Conservation (phyloP, 2,888 invertebrate genomes). For the Drosophila paranaensis region DNA sequence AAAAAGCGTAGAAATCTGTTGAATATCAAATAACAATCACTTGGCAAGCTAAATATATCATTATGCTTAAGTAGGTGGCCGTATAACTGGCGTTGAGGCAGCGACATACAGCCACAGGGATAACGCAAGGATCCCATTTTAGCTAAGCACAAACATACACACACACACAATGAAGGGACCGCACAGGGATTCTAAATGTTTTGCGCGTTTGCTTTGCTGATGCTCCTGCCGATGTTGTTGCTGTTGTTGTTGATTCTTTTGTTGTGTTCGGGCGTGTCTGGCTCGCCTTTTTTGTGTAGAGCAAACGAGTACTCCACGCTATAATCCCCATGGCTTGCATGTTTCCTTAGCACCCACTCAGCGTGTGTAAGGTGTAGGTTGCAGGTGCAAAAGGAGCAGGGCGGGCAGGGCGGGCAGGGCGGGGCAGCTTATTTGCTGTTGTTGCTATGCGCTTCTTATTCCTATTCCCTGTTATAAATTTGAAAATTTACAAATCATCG, state of each 20-base stretch:
- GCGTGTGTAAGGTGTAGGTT: slow-evolving; percentile 11
- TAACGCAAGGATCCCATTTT: slow-evolving; percentile 51
- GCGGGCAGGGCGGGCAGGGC: neutral
- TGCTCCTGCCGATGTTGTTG: slow-evolving; percentile 28
- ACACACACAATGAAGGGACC: slow-evolving; percentile 2
- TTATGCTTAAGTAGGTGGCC: slow-evolving; percentile 73
- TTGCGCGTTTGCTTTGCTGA: slow-evolving; percentile 54
- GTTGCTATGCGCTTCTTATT: slow-evolving; percentile 16
- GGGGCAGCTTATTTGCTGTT: slow-evolving; percentile 24
- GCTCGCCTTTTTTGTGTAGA: slow-evolving; percentile 58
- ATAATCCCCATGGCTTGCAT: slow-evolving; percentile 71
- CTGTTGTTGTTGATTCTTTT: slow-evolving; percentile 22
- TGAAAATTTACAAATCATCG: slow-evolving; percentile 78
- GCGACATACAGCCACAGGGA: slow-evolving; percentile 39
- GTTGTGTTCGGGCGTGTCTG: slow-evolving; percentile 56
- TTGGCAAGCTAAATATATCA: slow-evolving; percentile 79
- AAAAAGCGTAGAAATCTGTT: slow-evolving; percentile 73
- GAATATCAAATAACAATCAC: slow-evolving; percentile 82
- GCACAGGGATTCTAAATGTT: slow-evolving; percentile 45
- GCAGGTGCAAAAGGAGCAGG: neutral
- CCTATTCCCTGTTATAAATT: slow-evolving; percentile 60
- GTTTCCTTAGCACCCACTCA: slow-evolving; percentile 74
- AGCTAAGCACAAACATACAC: slow-evolving; percentile 49
- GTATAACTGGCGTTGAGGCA: slow-evolving; percentile 41
- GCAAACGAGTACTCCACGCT: slow-evolving; percentile 54